These are phyloP conservation scores for Allobates femoralis DNA, from an alignment of 2,797 vertebrate genomes.

Conservation along the genomic window DNA sequence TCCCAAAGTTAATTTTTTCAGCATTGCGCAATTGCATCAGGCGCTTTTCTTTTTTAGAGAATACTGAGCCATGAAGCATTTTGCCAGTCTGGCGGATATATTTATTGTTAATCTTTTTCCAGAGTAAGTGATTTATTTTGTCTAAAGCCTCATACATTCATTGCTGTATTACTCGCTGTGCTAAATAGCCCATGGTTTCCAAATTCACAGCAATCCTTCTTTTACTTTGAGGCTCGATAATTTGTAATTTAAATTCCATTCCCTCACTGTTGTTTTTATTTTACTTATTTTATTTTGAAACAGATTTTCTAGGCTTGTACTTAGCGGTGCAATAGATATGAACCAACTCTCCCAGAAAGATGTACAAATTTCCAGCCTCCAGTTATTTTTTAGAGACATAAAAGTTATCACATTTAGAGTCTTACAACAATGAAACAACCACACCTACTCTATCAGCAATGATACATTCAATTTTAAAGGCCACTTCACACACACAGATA, in stretches of 20 bases:
- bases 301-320: background rate
- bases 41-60: slow-evolving; percentile 20
- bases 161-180: slow-evolving; percentile 48
- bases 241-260: background rate
- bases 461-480: no score
- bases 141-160: slow-evolving; percentile 38
- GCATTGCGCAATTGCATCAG: slow-evolving; percentile 44
- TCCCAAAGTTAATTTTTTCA: slow-evolving; percentile 51
- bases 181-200: slow-evolving; percentile 40
- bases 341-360: background rate
- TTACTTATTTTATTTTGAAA: background rate
- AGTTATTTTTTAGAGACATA: background rate
- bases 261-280: slow-evolving; percentile 2
- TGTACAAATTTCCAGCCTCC: background rate
- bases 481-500: no score
- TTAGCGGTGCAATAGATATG: no score
- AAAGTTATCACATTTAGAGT: background rate
- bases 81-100: slow-evolving; percentile 39
- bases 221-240: background rate
- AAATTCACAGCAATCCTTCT: slow-evolving; percentile 27
- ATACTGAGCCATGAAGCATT: background rate
- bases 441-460: background rate
- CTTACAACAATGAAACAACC: background rate
- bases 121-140: slow-evolving; percentile 38
- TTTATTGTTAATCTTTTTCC: slow-evolving; percentile 45